A percentile compares a stretch with the other conserved stretches of the same genome.
phyloP scores from a whole-genome alignment of 2,797 vertebrate genomes.

The Adrianichthys oophorus region DNA sequence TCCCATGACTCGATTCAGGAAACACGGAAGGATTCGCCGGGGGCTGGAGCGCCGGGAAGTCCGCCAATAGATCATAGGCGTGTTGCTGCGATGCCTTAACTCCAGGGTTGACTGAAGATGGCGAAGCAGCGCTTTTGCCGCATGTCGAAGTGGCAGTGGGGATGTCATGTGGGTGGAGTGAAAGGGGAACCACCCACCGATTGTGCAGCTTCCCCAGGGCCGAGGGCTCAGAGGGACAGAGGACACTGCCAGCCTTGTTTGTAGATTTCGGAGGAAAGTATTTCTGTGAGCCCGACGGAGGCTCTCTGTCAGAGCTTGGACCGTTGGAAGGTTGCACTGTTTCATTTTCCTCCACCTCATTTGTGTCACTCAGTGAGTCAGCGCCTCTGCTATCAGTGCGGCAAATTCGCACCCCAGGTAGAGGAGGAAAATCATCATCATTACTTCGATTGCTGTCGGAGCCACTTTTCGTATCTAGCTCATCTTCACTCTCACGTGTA shows the following conservation, averaged over 20 bases:
- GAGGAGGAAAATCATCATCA: conserved; percentile 10
- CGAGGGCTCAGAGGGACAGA: conserved; percentile 22
- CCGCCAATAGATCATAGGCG: conserved; percentile 46
- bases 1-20: conserved; percentile 1
- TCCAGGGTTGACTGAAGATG: conserved; percentile 27
- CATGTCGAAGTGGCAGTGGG: conserved; percentile 15
- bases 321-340: background rate
- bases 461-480: background rate
- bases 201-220: conserved; percentile 26
- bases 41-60: conserved; percentile 44
- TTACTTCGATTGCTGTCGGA: conserved; percentile 6
- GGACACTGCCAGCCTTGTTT: conserved; percentile 53
- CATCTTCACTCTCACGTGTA: conserved; percentile 20
- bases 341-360: conserved; percentile 6
- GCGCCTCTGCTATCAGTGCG: conserved; percentile 11
- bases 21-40: conserved; percentile 15
- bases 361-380: conserved; percentile 5
- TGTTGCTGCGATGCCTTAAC: conserved; percentile 8
- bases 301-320: conserved; percentile 1
- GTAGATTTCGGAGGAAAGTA: conserved; percentile 26
- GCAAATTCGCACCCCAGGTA: conserved; percentile 9
- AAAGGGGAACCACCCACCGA: conserved; percentile 42
- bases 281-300: conserved; percentile 4
- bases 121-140: too few relatives aligned
- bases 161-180: conserved; percentile 21